Evolutionary conservation across 1,140 invertebrate genomes (phyloP), one percentile per base, ranked within the genome.

Genomic region (Drosophila insularis): DNA sequence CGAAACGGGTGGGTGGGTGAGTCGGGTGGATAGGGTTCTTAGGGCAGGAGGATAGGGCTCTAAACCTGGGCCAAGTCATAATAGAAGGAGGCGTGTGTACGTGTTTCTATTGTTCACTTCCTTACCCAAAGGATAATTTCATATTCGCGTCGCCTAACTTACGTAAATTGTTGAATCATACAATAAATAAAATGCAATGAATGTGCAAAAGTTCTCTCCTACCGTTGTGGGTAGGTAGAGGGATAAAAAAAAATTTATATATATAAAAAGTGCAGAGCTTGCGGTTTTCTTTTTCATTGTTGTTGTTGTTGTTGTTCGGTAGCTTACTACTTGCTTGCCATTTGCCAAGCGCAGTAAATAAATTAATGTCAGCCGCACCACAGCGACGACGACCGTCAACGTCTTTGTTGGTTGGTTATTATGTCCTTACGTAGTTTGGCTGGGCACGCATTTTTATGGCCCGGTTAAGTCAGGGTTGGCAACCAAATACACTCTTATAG

Each of bases 81-180:
- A 74, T 64, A 67, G 71, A 50, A 50, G 67, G 4, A 58, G 55
- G 55, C 63, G 71, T 66, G 62, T 82, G 61, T 72, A 76, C 72
- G 68, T 81, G 68, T 76, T 74, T 71, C 69, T 78, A 78, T 81
- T 80, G 75, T 78, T 68, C 71, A 69, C 67, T 73, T 66, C 37
- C 67, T 64, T 53, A 78, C 58, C 58, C 74, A 85, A 76, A 69
- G 74, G 74, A 78, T 71, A 78, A 85, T 85, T 80, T 85, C 74
- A 74, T 74, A 80, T 78, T 77, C 81, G 74, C 73, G 62, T 80
- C 64, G 81, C 70, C 69, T 74, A 85, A 74, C 80, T 75, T 74
- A 77, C 61, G 69, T 85, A 80, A 85, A 85, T 78, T 80, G 70
- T 80, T 78, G 74, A 80, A 85, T 80, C 68, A 78, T 85, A 77